Base-by-base conservation (phyloP, 2,888 invertebrate genomes). In the Macrophya annulata region DNA sequence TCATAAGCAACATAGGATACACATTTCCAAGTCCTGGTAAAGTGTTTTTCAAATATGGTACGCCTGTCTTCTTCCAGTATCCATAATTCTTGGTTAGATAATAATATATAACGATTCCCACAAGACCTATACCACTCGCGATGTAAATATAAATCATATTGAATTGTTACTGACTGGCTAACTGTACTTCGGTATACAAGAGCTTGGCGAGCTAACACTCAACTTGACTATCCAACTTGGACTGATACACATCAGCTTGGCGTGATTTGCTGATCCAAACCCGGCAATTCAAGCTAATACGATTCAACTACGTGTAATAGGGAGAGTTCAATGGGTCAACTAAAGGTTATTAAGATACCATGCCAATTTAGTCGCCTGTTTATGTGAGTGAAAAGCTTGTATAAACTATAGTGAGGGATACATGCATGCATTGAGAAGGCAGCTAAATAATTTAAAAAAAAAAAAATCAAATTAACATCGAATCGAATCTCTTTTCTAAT, bases 21-120 rank as follows among this genome's bases (percentile, higher is more conserved):
- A 82, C 65, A 43, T 65, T 25, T 65, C 82, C 82, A 31, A 82
- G 31, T 12, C 62, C 82, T 17, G 82, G 82, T 17, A 82, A 25
- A 6, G 9, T 43, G 10, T 40, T 25, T 21, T 43, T 40, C 45
- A 65, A 10, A n/a, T 21, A 65, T 15, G 82, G 82, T 65, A 82
- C 25, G 5, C 43, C 12, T 21, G n/a, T 62, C 12, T 65, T 40
- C 45, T 82, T 25, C 82, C 82, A 82, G 45, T 82, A 62, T 65
- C 43, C 45, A 59, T 82, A 45, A 40, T 15, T 82, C 9, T 17
- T 82, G 12, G 43, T 82, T 15, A 65, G 40, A 25, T 82, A 82
- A 12, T 65, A 65, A 25, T 82, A 82, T 0, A 37, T 48, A 15
- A 76, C 8, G 3, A 76, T 31, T 48, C 31, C 71, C 40, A 48